Evolutionary conservation across 30 jellyfish, hydroid and myxozoan genomes (phyloP).

Genomic region (Cassiopea xamachana): DNA sequence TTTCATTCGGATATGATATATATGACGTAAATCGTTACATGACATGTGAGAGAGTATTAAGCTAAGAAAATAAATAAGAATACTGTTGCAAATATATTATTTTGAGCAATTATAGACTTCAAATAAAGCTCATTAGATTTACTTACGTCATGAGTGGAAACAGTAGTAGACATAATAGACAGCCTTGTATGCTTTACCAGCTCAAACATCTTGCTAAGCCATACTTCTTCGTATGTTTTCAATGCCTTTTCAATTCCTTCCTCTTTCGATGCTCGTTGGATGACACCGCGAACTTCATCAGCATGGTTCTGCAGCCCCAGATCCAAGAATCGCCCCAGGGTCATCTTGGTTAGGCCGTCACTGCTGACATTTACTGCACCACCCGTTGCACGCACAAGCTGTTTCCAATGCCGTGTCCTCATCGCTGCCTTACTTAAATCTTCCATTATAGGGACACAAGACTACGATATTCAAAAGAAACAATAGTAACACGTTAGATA

Average conservation of each 20-base stretch:
- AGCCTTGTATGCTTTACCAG: constrained; percentile 76
- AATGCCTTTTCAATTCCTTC: constrained; percentile 83
- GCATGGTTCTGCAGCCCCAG: constrained; percentile 90
- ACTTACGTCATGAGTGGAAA: constrained; percentile 61
- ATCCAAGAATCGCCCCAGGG: constrained; percentile 64
- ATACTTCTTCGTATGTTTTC: constrained; percentile 88
- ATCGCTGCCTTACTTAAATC: constrained; percentile 89
- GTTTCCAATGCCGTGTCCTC: constrained; percentile 94
- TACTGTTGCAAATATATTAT: too few relatives aligned
- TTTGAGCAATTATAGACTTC: too few relatives aligned
- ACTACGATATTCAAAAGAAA: constrained; percentile 24
- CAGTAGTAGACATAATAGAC: constrained; percentile 16
- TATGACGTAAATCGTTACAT: too few relatives aligned
- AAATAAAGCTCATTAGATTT: not conserved
- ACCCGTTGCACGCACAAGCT: constrained; percentile 83
- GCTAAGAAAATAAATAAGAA: too few relatives aligned
- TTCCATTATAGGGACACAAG: constrained; percentile 91
- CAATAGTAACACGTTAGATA: not conserved
- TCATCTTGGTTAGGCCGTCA: constrained; percentile 78
- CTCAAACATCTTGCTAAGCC: constrained; percentile 89
- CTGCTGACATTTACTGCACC: constrained; percentile 83
- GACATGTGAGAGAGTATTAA: too few relatives aligned
- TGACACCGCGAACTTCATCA: constrained; percentile 84
- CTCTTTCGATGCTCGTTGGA: constrained; percentile 84
- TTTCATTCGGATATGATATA: too few relatives aligned